Evolutionary conservation across 2,888 invertebrate species (phyloP).

Genomic region (Rotaria magnacalcarata): DNA sequence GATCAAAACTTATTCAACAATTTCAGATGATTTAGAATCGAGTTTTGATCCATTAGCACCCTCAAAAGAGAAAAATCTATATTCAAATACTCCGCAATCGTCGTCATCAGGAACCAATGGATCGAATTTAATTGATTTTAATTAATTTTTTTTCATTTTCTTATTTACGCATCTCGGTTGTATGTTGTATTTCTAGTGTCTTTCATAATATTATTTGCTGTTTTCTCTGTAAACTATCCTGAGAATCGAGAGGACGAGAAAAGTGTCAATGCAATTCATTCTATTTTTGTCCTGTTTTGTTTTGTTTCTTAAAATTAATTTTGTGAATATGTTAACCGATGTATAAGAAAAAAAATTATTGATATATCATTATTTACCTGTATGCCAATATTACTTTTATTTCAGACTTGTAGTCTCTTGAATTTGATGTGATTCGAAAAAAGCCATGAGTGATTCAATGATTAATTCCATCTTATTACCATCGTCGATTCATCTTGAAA

Average conservation of each 20-base stretch:
- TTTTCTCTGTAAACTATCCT: neutral
- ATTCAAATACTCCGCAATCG: neutral
- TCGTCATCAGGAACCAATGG: neutral
- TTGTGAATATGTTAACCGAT: neutral
- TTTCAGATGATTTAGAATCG: neutral
- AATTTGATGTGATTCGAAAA: neutral
- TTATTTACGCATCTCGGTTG: neutral
- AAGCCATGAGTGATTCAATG: neutral
- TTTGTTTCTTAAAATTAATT: neutral
- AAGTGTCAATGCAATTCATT: neutral
- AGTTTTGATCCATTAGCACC: conserved; percentile 25
- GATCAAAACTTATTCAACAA: neutral
- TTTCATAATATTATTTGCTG: neutral
- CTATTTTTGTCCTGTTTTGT: neutral
- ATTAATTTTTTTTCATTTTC: neutral
- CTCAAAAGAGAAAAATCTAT: neutral
- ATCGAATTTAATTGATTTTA: conserved; percentile 33
- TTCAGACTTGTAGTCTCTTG: neutral
- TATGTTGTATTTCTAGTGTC: neutral
- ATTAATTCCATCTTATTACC: neutral
- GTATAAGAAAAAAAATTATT: neutral
- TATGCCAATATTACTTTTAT: neutral
- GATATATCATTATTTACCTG: neutral
- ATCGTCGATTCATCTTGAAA: neutral
- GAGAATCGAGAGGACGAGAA: neutral